Base-by-base conservation (phyloP, 2,888 invertebrate species). In the Hoplodrina ambigua region DNA sequence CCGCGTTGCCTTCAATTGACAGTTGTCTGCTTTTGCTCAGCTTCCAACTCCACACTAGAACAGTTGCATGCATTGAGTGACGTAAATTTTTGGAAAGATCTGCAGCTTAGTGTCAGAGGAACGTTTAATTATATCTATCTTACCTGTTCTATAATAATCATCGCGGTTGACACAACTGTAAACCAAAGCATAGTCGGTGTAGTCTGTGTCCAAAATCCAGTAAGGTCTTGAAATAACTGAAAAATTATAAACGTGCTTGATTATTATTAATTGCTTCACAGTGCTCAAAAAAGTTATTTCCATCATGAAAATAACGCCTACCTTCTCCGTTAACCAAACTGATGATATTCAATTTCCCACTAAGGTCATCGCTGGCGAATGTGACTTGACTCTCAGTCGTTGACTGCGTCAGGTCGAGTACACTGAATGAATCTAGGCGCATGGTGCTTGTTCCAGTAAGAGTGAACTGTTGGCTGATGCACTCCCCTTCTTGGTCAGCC, bases 161-260 rank as follows among this genome's bases (percentile, higher is more conserved):
- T 84, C 60, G 10, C 84, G 83, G 87, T 93, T 94, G 2, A 91
- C 90, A 84, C 97, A 97, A 63, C 97, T 96, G 94, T 97, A 97
- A 0, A 96, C 96, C 3, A 97, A 94, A 0, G 97, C 94, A 81
- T 96, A 97, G 78, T 94, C 93, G 0, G 92, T 90, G 86, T 97
- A 97, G 87, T 97, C 97, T 0, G 97, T 97, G 55, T 93, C 82
- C 13, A 93, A 57, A 56, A 93, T 87, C 90, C 90, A 92, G 68
- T 88, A 91, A 0, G 92, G 92, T 64, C 91, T 86, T 4, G 65
- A 33, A 8, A 87, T 72, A 17, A 8, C 92, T 92, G 84, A 25
- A 87, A 86, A 69, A 72, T 19, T 10, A 41, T 41, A 53, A 57
- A 50, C 10, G 10, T 25, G 11, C 6, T 52, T 30, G 41, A 37